Percentiles rank a stretch among this genome's conserved stretches.
Conservation (phyloP, 2,888 invertebrate species). For the Amphimallon solstitiale region DNA sequence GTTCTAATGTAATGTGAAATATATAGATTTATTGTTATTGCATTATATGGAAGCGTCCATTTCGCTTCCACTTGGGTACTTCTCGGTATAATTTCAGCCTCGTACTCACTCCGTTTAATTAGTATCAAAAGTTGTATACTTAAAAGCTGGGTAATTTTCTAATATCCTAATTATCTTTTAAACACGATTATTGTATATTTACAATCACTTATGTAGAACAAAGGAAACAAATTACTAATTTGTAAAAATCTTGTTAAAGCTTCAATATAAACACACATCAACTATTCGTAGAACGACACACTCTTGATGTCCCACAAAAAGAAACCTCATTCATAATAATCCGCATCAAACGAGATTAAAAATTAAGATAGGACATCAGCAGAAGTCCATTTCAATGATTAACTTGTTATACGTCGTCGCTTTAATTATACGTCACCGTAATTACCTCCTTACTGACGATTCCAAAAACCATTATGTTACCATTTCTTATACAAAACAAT, state of each 20-base stretch:
- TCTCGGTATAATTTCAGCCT: too few relatives aligned
- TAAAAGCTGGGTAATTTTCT: too few relatives aligned
- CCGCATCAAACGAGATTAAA: constrained; percentile 22
- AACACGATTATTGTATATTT: too few relatives aligned
- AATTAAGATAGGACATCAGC: constrained; percentile 20
- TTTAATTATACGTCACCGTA: constrained; percentile 15
- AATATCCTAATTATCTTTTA: too few relatives aligned
- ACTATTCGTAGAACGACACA: background rate
- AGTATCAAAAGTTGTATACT: too few relatives aligned
- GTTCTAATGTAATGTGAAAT: too few relatives aligned
- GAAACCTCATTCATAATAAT: constrained; percentile 13
- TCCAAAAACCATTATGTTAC: constrained; percentile 9
- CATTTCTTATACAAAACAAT: background rate
- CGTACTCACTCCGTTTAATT: too few relatives aligned
- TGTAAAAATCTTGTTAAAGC: background rate
- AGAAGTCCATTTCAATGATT: constrained; percentile 15
- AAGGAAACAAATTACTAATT: too few relatives aligned
- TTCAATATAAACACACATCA: background rate
- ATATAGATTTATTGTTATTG: too few relatives aligned
- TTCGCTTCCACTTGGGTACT: too few relatives aligned
- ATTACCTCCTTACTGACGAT: constrained; percentile 19
- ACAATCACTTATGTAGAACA: too few relatives aligned
- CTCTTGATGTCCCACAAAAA: constrained; percentile 1
- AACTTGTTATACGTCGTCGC: constrained; percentile 20
- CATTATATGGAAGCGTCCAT: too few relatives aligned